Evolutionary conservation across 2,113 vertebrate species (phyloP).

Genomic region (Takifugu flavidus): DNA sequence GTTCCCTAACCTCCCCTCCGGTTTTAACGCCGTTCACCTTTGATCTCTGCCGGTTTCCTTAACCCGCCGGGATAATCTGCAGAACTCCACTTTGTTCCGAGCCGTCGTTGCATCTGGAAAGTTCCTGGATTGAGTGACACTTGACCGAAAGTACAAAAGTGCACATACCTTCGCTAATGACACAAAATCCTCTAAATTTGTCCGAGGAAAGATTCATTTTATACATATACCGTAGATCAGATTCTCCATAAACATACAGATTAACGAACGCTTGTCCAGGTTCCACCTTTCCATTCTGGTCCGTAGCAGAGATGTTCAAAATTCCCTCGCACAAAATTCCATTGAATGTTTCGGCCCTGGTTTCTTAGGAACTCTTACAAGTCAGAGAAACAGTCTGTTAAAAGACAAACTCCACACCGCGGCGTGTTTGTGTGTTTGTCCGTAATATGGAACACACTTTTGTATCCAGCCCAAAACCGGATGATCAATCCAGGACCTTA

Average conservation of each 20-base stretch:
- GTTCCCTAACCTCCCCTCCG: no score
- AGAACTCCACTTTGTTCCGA: slow-evolving; percentile 23
- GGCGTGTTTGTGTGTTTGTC: slow-evolving; percentile 4
- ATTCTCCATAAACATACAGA: slow-evolving; percentile 17
- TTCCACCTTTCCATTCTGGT: slow-evolving; percentile 16
- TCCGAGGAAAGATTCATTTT: slow-evolving; percentile 5
- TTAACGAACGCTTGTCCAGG: slow-evolving; percentile 25
- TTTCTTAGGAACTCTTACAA: not conserved
- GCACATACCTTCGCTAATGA: slow-evolving; percentile 14
- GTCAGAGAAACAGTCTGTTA: slow-evolving; percentile 4
- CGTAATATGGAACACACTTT: slow-evolving; percentile 61
- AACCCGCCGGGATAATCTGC: slow-evolving; percentile 5
- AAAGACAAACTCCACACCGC: slow-evolving; percentile 5
- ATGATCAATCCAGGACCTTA: slow-evolving; percentile 42
- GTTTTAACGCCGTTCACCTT: no score
- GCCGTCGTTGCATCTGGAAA: slow-evolving; percentile 37
- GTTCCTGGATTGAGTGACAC: slow-evolving; percentile 42
- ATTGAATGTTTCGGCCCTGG: slow-evolving; percentile 5
- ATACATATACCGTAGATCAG: slow-evolving; percentile 21
- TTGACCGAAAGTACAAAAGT: slow-evolving; percentile 30
- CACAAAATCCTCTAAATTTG: slow-evolving; percentile 39
- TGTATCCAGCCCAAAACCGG: slow-evolving; percentile 57
- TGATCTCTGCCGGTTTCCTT: no score
- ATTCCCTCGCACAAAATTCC: not conserved
- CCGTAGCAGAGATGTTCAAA: slow-evolving; percentile 22